Base-by-base conservation (phyloP, 2,797 vertebrate genomes). In the Channallabes apus region DNA sequence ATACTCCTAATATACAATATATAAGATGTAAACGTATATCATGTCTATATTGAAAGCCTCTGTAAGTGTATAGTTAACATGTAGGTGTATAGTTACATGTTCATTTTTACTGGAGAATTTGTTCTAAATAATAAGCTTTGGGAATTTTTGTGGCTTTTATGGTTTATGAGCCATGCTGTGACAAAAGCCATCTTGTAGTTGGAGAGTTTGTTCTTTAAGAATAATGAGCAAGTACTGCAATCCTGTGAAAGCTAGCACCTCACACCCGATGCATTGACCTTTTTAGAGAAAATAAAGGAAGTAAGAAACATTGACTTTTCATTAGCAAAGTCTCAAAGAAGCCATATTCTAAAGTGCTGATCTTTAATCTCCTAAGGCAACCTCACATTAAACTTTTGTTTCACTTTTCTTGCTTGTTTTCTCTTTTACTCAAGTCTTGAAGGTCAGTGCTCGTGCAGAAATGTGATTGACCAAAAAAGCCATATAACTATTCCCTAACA, bases 311-410 rank as follows among this genome's bases (percentile, higher is more conserved):
- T 86, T 69, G 35, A 58, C 77, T 83, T 68, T 4, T 51, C 80
- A 58, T 87, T 80, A 59, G 65, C 75, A 62, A 85, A 78, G 8
- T 79, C 86, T 80, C 65, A 64, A 83, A 80, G 78, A 80, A 80
- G 78, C 61, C 62, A 51, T 11, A 29, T 77, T 58, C 18, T 24
- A 65, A 67, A 67, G 61, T 58, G 61, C 83, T 27, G n/a, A 77
- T 59, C 83, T 79, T 84, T 58, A 38, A 77, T 69, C 9, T 79
- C 24, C 64, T 9, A 58, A 84, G 11, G 83, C 29, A 27, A 77
- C 64, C 24, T 69, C 83, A 20, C 54, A 15, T 20, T 71, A n/a
- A 65, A 51, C 35, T 84, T 71, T 71, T 80, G 76, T 79, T 84
- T 79, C 61, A 56, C 76, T 71, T 51, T 68, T 78, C 65, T 17